These are phyloP conservation scores for Sinocyclocheilus maitianheensis DNA, from an alignment of 2,113 vertebrate genomes.

Conservation along the genomic window DNA sequence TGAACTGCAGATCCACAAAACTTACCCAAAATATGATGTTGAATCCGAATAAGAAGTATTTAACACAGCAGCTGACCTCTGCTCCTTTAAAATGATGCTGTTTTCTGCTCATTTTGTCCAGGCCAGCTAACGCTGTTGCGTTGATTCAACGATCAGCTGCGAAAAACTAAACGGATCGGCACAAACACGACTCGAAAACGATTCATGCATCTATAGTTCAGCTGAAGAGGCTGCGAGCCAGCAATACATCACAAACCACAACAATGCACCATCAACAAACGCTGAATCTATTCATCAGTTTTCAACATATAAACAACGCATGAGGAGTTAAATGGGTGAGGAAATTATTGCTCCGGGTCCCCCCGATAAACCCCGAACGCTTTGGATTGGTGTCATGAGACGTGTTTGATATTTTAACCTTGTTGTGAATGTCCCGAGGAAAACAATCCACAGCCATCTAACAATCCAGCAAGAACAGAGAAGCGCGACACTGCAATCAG, in stretches of 20 bases:
- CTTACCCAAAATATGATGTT: slow-evolving; percentile 82
- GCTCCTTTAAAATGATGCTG: slow-evolving; percentile 75
- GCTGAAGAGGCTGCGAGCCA: not conserved
- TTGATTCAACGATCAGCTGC: slow-evolving; percentile 4
- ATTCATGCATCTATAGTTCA: not conserved
- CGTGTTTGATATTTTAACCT: slow-evolving; percentile 42
- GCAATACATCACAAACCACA: slow-evolving; percentile 36
- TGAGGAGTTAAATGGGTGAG: not conserved
- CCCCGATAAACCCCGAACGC: not conserved
- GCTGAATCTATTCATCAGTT: not conserved
- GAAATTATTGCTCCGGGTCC: slow-evolving; percentile 9
- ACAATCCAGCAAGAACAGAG: slow-evolving; percentile 61
- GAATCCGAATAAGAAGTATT: slow-evolving; percentile 80
- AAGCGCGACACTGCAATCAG: slow-evolving; percentile 16
- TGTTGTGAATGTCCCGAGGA: slow-evolving; percentile 39
- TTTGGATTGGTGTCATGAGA: slow-evolving; percentile 31
- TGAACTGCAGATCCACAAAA: slow-evolving; percentile 34
- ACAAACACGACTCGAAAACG: not conserved
- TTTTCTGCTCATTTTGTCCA: slow-evolving; percentile 78
- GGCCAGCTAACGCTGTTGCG: slow-evolving; percentile 37
- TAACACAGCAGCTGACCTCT: slow-evolving; percentile 81
- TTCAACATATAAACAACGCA: slow-evolving; percentile 5
- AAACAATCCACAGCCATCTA: slow-evolving; percentile 28
- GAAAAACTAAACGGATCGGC: not conserved
- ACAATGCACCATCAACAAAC: slow-evolving; percentile 18